Evolutionary conservation across 2,113 vertebrate species (phyloP), one percentile per base, ranked within the genome.

Genomic region (Thamnophis sirtalis): DNA sequence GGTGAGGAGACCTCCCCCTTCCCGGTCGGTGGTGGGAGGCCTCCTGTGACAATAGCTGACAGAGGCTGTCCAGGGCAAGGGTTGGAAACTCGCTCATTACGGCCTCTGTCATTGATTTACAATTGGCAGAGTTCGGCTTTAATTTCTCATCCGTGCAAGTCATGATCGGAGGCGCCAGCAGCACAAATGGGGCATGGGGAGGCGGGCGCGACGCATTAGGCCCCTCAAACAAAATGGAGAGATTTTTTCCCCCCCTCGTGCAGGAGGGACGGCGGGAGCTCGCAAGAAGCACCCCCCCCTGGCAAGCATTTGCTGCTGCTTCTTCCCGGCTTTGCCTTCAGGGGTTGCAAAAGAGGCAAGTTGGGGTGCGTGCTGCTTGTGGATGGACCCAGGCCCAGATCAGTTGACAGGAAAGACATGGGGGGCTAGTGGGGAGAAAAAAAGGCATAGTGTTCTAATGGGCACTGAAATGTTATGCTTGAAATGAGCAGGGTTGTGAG

Each of bases 41-140:
- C 93, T 73, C 1, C 85, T 19, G 56, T 86, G 91, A 92, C 53
- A 50, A 4, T 6, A 49, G 93, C 95, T 93, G 93, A 38, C 89
- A 93, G 94, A 93, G 92, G 92, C 54, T 48, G 89, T 94, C 90
- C 21, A 0, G 33, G 92, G 94, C 94, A 87, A 92, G 21, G 33
- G 0, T n/a, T 28, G 58, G 33, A 91, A 87, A 73, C 91, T 15
- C 87, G 92, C 28, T 92, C 87, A 92, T 94, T 91, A 91, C 56
- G 50, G 80, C 92, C 56, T 19, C 84, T 1, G 22, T 48, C 93
- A 93, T 93, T 90, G 94, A 85, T 86, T 94, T 91, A 91, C 55
- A 91, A 89, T 93, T 84, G 91, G 89, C 91, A 93, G 92, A 89
- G 50, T 0, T 84, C 93, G 90, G 86, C 92, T 95, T 95, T 95